Base-by-base conservation (phyloP, 2,113 vertebrate species). In the Ochotona curzoniae region DNA sequence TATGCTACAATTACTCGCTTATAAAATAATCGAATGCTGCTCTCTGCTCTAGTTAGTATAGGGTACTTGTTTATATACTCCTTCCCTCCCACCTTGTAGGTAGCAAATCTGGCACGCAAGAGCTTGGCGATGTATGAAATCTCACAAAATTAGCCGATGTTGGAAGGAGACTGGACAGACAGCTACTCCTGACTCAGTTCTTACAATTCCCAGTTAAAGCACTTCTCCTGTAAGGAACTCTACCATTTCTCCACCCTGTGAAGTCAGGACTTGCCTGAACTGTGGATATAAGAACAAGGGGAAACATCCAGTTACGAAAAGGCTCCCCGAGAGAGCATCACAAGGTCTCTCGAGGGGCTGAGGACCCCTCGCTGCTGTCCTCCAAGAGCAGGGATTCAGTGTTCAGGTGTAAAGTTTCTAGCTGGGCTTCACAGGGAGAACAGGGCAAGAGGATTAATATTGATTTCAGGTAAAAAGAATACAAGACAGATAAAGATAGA, bases 1-100 rank as follows among this genome's bases (percentile, higher is more conserved):
- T 7, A 2, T 3, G 23, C 7, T 14, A 54, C 11, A 2, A 0
- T 21, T 44, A 2, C 7, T 47, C 1, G 20, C 18, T 85, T 25
- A 9, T 1, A 26, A 13, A 38, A 25, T 21, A 35, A 18, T 30
- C 14, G 7, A 30, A 23, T 1, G 2, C 18, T 51, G 23, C 8
- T 15, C 26, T 66, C 23, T 44, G 38, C 38, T 44, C 38, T 44
- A 3, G 14, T 23, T 4, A 8, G 18, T 2, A 18, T 0, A 7
- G 23, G 61, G 38, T 51, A 21, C 15, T 44, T 82, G 54, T 70
- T 76, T 51, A 44, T 38, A 44, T 54, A 2, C 8, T 49, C 2
- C 30, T 15, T 67, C 51, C 28, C 44, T 44, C 38, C 38, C 38
- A 67, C 26, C 49, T 13, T 30, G 0, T 54, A 28, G 71, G 38